These are phyloP conservation scores for Danaus plexippus DNA, from an alignment of 1,140 invertebrate genomes.

Conservation along the genomic window DNA sequence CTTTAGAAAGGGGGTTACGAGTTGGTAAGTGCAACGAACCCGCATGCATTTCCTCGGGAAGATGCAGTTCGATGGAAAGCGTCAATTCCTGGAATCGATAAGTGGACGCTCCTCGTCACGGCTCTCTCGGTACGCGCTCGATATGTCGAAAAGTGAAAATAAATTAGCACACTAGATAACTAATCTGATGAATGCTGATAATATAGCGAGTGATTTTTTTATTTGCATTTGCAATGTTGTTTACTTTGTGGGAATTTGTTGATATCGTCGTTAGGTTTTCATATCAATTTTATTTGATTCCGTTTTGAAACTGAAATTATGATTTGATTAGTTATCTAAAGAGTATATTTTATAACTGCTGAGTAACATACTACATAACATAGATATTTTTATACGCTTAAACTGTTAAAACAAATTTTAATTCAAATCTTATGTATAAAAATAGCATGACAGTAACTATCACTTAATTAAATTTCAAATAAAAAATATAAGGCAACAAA, in stretches of 20 bases:
- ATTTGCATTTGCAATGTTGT: too few species aligned
- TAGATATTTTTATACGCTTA: too few species aligned
- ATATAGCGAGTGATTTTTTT: too few species aligned
- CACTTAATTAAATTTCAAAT: conserved; percentile 1
- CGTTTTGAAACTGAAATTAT: too few species aligned
- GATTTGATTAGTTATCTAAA: too few species aligned
- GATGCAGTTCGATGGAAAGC: conserved; percentile 64
- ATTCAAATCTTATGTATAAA: too few species aligned
- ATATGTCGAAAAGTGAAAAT: conserved; percentile 65
- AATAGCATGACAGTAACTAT: neutral
- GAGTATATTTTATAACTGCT: too few species aligned
- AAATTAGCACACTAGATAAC: conserved; percentile 31
- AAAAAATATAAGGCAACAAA: neutral
- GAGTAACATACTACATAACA: too few species aligned
- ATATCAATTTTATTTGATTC: too few species aligned
- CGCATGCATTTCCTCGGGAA: conserved; percentile 66
- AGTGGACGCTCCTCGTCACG: conserved; percentile 32
- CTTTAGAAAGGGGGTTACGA: conserved; percentile 71
- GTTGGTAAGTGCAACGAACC: conserved; percentile 70
- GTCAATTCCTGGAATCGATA: conserved; percentile 58
- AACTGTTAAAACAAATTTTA: too few species aligned
- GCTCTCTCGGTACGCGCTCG: conserved; percentile 39
- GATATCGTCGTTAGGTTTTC: too few species aligned
- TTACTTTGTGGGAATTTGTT: too few species aligned
- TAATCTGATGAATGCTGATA: neutral